Evolutionary conservation across 2,797 vertebrate species (phyloP).

Genomic region (Nasua narica): DNA sequence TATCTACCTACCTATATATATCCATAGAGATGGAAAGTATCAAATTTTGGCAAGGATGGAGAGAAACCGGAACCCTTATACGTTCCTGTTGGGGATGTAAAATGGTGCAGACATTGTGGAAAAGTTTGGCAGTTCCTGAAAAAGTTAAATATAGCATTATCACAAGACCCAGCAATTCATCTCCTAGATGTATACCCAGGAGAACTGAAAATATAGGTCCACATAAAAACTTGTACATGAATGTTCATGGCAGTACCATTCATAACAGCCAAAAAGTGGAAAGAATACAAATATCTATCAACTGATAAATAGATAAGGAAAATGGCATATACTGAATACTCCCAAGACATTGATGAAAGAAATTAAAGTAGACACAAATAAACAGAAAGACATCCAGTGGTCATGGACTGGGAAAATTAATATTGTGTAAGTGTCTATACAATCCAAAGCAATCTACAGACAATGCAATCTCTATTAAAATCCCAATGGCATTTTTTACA

Average conservation of each 20-base stretch:
- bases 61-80: background rate
- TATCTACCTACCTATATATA: background rate
- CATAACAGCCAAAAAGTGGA: background rate
- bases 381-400: background rate
- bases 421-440: background rate
- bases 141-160: background rate
- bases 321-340: background rate
- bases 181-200: background rate
- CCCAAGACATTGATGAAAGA: background rate
- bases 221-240: background rate
- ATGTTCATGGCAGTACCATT: background rate
- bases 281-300: background rate
- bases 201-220: background rate
- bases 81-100: background rate
- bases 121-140: background rate
- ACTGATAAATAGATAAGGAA: background rate
- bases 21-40: background rate
- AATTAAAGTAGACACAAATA: background rate
- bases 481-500: background rate
- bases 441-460: background rate
- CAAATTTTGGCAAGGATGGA: background rate
- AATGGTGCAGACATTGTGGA: background rate
- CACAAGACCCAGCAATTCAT: background rate
- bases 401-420: background rate
- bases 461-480: background rate